Base-by-base conservation (phyloP, 2,113 vertebrate species). In the Sisor rabdophorus region DNA sequence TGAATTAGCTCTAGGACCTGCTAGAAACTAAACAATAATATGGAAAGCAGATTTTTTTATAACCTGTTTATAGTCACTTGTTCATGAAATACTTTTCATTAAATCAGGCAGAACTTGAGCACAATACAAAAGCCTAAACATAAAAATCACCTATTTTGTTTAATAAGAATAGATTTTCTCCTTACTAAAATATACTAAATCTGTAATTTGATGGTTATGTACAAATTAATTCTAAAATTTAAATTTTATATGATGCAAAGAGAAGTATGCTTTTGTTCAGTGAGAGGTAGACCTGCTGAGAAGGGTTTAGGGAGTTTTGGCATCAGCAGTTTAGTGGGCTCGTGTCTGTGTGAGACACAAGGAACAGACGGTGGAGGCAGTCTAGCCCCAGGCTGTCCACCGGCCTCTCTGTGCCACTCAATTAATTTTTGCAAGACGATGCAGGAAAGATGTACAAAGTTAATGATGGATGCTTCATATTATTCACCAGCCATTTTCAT, bases 391-490 rank as follows among this genome's bases (percentile, higher is more conserved):
- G 85, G 85, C 85, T 70, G 58, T 74, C 75, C 74, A 58, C 71
- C 74, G 74, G 76, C 79, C 83, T 83, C 74, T 76, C 77, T 65
- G 78, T 79, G 82, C 61, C 83, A 84, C 83, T 80, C 80, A 82
- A 84, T 83, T 81, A 83, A 83, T 82, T 82, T 76, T 71, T 80
- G 64, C 83, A 77, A 76, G 78, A 69, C 52, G 63, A 76, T 61
- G 65, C 75, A 75, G 59, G 70, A 80, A 77, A 81, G 54, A 79
- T 68, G 70, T 53, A 48, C 64, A n/a, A 63, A 85, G 83, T 84
- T 82, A 84, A 83, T 86, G 85, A 84, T 81, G 82, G 83, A 82
- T 83, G 75, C 58, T 79, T 78, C 74, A 53, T 32, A 69, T 61
- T 73, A 78, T 79, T 78, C 79, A 81, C 73, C 80, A 81, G 64